A percentile compares a stretch with the other conserved stretches of the same genome.
Conservation (phyloP, 1,140 invertebrate species). For the Asobara japonica region DNA sequence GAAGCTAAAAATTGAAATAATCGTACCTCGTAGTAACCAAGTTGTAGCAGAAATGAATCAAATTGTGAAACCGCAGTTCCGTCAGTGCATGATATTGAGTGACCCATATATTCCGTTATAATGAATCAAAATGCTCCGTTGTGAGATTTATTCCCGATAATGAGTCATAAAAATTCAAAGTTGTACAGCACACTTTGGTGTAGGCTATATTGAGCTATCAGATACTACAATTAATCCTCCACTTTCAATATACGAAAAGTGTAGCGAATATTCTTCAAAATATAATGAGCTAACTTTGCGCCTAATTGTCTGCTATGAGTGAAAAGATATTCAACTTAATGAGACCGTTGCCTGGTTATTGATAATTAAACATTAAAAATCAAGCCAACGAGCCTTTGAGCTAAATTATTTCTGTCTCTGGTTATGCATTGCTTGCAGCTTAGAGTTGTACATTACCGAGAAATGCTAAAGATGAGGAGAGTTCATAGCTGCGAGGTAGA, state of each 20-base stretch:
- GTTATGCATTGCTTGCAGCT: slow-evolving; percentile 17
- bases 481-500: background rate
- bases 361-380: slow-evolving; percentile 39
- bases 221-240: background rate
- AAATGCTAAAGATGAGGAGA: background rate
- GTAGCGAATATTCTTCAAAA: background rate
- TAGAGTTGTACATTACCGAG: slow-evolving; percentile 32
- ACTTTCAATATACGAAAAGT: too few relatives aligned
- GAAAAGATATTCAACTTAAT: slow-evolving; percentile 32
- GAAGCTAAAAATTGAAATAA: too few relatives aligned
- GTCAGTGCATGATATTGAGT: too few relatives aligned
- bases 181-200: too few relatives aligned
- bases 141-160: too few relatives aligned
- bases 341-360: slow-evolving; percentile 32
- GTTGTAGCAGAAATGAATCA: too few relatives aligned
- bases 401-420: slow-evolving; percentile 38
- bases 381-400: slow-evolving; percentile 31
- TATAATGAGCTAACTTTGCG: background rate
- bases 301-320: slow-evolving; percentile 1
- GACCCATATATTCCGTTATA: too few relatives aligned
- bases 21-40: too few relatives aligned
- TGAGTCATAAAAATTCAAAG: too few relatives aligned
- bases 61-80: too few relatives aligned
- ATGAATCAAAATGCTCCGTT: too few relatives aligned
- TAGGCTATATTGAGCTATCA: too few relatives aligned